A percentile compares a stretch with the other conserved stretches of the same genome.
Evolutionary conservation across 1,140 invertebrate genomes (phyloP).

Genomic region (Drosophila teissieri): DNA sequence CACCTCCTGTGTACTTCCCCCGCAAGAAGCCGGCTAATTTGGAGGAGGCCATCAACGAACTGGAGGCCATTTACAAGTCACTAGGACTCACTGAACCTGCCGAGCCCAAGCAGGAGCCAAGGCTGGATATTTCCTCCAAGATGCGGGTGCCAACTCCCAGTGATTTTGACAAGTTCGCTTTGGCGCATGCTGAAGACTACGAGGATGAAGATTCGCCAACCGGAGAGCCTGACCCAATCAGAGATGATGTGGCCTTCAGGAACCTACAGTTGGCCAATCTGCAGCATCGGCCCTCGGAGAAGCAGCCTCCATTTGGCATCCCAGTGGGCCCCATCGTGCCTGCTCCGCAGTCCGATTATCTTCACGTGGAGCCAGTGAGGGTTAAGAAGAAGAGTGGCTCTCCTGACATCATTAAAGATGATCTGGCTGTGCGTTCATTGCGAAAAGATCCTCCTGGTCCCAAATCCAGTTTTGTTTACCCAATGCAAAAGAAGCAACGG

Average conservation of each 20-base stretch:
- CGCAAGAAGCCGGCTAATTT: constrained; percentile 89
- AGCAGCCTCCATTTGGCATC: constrained; percentile 95
- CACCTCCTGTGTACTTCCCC: constrained; percentile 73
- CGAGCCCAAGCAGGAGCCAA: constrained; percentile 89
- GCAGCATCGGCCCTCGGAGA: constrained; percentile 89
- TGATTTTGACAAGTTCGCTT: constrained; percentile 78
- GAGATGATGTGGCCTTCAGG: constrained; percentile 93
- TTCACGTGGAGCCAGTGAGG: constrained; percentile 87
- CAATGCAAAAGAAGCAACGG: constrained; percentile 88
- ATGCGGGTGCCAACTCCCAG: constrained; percentile 85
- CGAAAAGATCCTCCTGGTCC: constrained; percentile 89
- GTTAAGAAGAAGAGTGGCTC: constrained; percentile 82
- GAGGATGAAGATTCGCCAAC: constrained; percentile 85
- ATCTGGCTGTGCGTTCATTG: constrained; percentile 92
- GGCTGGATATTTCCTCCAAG: constrained; percentile 86
- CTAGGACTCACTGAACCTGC: constrained; percentile 91
- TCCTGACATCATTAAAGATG: constrained; percentile 93
- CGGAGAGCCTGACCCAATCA: constrained; percentile 91
- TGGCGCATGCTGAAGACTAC: constrained; percentile 76
- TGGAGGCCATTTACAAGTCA: constrained; percentile 95
- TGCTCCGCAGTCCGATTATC: constrained; percentile 90
- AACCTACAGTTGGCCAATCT: constrained; percentile 91
- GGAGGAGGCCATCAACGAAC: constrained; percentile 93
- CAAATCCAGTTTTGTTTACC: constrained; percentile 63
- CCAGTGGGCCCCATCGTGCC: constrained; percentile 91